Conservation (phyloP, 2,888 invertebrate genomes). For the Drosophila dives region DNA sequence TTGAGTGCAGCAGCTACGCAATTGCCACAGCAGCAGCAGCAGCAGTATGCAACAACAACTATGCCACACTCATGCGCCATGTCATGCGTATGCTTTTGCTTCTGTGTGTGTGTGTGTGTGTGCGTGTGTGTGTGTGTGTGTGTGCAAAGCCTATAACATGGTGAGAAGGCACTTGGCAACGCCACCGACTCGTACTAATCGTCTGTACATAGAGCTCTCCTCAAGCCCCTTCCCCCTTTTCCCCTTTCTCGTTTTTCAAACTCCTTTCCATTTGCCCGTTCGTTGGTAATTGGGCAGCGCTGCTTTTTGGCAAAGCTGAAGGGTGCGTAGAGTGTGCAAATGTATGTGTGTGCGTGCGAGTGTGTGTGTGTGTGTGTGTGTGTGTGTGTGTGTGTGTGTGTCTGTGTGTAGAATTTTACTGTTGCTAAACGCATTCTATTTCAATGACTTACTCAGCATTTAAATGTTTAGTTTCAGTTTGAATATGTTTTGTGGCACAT, state of each 20-base stretch:
- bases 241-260: not conserved
- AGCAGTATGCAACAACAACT: constrained; percentile 59
- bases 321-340: not conserved
- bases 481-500: constrained; percentile 5
- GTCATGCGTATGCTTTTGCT: constrained; percentile 36
- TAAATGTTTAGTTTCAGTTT: not conserved
- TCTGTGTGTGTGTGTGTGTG: constrained; percentile 5
- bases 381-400: not conserved
- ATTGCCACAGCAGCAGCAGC: constrained; percentile 63
- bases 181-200: constrained; percentile 61
- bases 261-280: constrained; percentile 13
- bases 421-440: constrained; percentile 37
- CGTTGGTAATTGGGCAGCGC: constrained; percentile 66
- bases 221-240: not conserved
- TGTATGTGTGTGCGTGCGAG: not conserved
- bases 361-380: not conserved
- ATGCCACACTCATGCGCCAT: constrained; percentile 46
- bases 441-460: constrained; percentile 65
- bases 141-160: constrained; percentile 21
- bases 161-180: constrained; percentile 57
- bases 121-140: constrained; percentile 10
- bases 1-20: constrained; percentile 65
- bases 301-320: constrained; percentile 12
- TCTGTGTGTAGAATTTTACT: not conserved
- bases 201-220: constrained; percentile 26